A percentile compares a stretch with the other conserved stretches of the same genome.
phyloP scores from a whole-genome alignment of 2,888 invertebrate species.

The Folsomia candida region DNA sequence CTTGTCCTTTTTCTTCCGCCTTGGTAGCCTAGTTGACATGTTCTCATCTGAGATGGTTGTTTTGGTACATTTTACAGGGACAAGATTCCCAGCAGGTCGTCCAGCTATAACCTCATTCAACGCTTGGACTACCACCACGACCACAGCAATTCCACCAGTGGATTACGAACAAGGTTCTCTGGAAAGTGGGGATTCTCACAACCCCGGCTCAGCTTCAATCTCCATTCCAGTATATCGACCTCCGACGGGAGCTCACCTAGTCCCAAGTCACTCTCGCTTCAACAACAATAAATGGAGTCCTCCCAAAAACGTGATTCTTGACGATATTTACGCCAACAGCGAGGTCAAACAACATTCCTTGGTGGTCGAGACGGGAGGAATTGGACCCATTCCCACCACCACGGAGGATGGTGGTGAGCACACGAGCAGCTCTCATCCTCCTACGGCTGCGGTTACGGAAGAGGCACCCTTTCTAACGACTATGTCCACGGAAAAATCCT shows the following conservation, averaged over 20 bases:
- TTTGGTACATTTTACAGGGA: too few species aligned
- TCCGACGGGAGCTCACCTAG: conserved; percentile 10
- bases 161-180: neutral
- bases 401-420: neutral
- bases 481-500: conserved; percentile 43
- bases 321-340: conserved; percentile 48
- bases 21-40: too few species aligned
- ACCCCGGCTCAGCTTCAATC: conserved; percentile 35
- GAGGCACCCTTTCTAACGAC: conserved; percentile 20
- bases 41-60: too few species aligned
- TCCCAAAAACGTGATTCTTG: conserved; percentile 34
- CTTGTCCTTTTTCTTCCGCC: too few species aligned
- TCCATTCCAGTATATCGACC: conserved; percentile 44
- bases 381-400: neutral
- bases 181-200: conserved; percentile 11
- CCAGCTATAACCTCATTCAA: conserved; percentile 27
- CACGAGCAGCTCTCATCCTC: neutral
- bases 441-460: neutral
- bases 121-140: conserved; percentile 7
- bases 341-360: conserved; percentile 35
- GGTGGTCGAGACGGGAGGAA: neutral
- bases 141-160: conserved; percentile 10
- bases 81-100: conserved; percentile 49
- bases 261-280: neutral
- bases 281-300: conserved; percentile 9